Conservation (phyloP, 2,113 vertebrate species). For the Mellivora capensis region DNA sequence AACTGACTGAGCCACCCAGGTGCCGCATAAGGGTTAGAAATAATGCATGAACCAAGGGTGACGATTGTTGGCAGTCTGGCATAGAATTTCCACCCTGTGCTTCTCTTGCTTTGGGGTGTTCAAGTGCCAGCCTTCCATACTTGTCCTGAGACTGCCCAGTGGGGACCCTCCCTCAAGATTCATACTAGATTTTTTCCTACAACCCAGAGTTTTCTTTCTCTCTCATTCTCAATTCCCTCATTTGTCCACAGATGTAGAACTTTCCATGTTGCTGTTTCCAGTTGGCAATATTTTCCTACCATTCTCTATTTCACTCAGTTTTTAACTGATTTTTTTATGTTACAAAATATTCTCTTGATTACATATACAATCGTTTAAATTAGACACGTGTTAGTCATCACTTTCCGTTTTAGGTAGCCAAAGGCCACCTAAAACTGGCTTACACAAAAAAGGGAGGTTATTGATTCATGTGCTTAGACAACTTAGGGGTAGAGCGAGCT, state of each 20-base stretch:
- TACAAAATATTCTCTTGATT: background rate
- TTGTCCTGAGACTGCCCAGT: background rate
- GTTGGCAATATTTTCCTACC: background rate
- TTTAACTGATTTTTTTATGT: background rate
- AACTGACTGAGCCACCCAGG: no score
- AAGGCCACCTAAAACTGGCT: background rate
- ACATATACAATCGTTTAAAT: background rate
- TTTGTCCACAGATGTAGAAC: background rate
- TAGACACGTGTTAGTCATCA: background rate
- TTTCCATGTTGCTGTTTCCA: background rate
- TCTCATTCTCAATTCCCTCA: background rate
- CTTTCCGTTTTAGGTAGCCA: background rate
- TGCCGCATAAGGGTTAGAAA: background rate
- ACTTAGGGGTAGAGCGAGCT: background rate
- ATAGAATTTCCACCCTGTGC: background rate
- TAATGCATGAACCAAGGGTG: background rate
- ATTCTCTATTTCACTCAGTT: background rate
- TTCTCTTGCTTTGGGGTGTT: background rate
- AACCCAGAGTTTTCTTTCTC: background rate
- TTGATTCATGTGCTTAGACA: background rate
- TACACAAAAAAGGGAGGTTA: background rate
- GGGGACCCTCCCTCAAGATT: background rate
- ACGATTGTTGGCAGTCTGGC: background rate
- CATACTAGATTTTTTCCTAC: background rate
- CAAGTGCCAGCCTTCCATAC: accelerated